Conservation (phyloP, 2,888 invertebrate genomes). For the Cephus spinipes region DNA sequence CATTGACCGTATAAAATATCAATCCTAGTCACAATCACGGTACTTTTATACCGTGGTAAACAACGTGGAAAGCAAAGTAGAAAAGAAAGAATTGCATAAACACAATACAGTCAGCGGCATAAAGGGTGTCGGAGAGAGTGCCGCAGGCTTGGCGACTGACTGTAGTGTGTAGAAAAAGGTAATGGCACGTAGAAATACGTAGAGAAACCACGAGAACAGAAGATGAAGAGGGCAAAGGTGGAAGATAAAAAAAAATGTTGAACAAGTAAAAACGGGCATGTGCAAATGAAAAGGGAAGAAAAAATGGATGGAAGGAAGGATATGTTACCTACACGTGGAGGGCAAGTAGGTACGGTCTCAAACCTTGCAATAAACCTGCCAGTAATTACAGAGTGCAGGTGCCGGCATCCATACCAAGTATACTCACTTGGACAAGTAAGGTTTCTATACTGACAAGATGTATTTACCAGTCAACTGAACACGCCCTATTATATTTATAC, state of each 20-base stretch:
- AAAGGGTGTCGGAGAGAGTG: background rate
- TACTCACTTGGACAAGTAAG: background rate
- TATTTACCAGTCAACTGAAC: background rate
- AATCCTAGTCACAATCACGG: background rate
- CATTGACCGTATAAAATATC: no score
- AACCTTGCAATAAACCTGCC: constrained; percentile 2
- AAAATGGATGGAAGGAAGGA: background rate
- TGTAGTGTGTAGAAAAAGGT: background rate
- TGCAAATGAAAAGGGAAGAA: background rate
- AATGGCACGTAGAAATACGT: background rate
- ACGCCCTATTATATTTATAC: background rate
- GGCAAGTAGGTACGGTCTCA: background rate
- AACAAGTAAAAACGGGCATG: background rate
- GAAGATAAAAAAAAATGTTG: background rate
- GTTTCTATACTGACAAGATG: background rate
- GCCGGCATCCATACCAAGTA: constrained; percentile 6
- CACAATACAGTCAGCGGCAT: background rate
- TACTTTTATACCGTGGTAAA: background rate
- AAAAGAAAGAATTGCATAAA: background rate
- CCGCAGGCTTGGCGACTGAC: background rate
- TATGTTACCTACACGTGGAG: background rate
- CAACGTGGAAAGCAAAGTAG: background rate
- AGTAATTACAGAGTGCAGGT: background rate
- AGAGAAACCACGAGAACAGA: background rate
- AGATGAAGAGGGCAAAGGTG: background rate